phyloP scores from a whole-genome alignment of 2,888 invertebrate species.

The Noctua fimbriata region DNA sequence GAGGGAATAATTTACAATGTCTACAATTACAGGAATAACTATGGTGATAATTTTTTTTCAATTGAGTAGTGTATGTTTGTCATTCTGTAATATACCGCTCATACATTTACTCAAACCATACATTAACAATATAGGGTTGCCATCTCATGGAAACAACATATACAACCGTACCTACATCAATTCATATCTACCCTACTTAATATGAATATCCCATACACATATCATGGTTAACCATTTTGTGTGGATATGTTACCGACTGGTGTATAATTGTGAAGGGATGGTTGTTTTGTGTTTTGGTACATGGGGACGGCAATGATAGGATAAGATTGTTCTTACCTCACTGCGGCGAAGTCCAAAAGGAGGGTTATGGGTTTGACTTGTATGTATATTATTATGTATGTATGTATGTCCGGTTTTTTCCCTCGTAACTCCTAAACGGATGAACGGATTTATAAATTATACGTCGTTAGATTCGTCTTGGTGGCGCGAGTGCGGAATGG shows the following conservation, averaged over 20 bases:
- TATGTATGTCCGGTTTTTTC: no score
- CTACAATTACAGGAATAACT: no score
- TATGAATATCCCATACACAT: conserved; percentile 27
- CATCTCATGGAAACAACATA: conserved; percentile 1
- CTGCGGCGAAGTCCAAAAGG: background rate
- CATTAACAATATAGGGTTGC: background rate
- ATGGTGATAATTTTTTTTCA: no score
- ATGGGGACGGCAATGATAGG: background rate
- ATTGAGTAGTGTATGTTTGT: no score
- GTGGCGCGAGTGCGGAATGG: background rate
- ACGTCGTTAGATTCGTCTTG: background rate
- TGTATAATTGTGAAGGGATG: conserved; percentile 5
- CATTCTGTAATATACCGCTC: no score
- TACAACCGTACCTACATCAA: conserved; percentile 4
- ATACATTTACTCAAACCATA: background rate
- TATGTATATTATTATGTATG: background rate
- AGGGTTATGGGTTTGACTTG: background rate
- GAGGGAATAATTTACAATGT: no score
- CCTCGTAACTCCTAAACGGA: no score
- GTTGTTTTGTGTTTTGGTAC: background rate
- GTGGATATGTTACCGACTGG: background rate
- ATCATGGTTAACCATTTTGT: conserved; percentile 13
- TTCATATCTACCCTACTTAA: conserved; percentile 29
- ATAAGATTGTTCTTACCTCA: background rate
- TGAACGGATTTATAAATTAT: no score